Evolutionary conservation across 2,888 invertebrate genomes (phyloP).

Genomic region (Arrhopalites spinosus): DNA sequence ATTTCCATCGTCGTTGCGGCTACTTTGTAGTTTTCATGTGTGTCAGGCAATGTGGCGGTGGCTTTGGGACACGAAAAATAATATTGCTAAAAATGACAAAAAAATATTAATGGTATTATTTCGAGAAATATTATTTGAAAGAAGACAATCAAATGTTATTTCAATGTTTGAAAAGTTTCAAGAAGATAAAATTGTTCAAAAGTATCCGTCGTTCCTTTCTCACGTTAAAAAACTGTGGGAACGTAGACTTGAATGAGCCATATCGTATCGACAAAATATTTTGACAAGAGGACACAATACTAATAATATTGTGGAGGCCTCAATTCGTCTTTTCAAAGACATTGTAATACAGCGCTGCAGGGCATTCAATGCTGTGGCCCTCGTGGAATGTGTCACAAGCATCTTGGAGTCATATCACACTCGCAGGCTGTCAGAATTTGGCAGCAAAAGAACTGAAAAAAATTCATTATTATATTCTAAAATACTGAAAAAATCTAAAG

Average conservation of each 20-base stretch:
- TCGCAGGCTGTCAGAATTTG: not conserved
- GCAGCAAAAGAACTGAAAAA: not conserved
- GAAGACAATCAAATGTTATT: no score
- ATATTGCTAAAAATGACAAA: not conserved
- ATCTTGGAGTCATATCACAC: not conserved
- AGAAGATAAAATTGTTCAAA: not conserved
- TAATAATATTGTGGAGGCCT: not conserved
- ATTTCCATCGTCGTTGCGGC: not conserved
- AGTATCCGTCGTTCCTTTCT: not conserved
- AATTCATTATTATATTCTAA: not conserved
- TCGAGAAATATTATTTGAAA: not conserved
- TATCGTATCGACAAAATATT: not conserved
- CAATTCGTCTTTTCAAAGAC: not conserved
- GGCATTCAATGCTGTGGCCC: not conserved
- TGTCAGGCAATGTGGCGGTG: not conserved
- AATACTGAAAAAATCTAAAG: not conserved
- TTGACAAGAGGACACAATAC: not conserved
- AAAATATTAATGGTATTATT: not conserved
- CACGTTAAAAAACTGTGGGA: not conserved
- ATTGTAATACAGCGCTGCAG: not conserved
- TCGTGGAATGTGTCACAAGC: not conserved
- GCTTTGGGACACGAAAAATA: not conserved
- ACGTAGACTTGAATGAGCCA: not conserved
- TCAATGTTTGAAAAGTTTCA: no score
- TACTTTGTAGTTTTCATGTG: not conserved